Conservation (phyloP, 2,888 invertebrate genomes). For the Sarcophaga carnaria region DNA sequence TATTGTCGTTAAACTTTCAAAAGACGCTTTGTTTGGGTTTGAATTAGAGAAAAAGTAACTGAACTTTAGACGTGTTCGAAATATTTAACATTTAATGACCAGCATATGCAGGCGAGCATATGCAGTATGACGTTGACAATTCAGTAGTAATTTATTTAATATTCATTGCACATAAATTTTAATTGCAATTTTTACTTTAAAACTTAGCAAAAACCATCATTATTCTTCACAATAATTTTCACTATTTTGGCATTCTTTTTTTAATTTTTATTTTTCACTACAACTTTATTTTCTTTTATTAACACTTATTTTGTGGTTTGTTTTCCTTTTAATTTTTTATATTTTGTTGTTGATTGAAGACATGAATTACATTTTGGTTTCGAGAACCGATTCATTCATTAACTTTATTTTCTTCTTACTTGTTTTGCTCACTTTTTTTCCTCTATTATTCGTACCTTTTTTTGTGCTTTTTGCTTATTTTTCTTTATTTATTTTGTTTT, state of each 20-base stretch:
- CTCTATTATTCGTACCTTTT: not conserved
- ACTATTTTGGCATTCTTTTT: not conserved
- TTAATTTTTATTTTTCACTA: not conserved
- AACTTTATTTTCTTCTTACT: constrained; percentile 19
- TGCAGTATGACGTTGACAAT: not conserved
- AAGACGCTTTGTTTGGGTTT: not conserved
- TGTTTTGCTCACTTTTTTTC: constrained; percentile 38
- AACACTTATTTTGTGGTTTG: constrained; percentile 1
- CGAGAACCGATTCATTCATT: constrained; percentile 31
- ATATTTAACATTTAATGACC: constrained; percentile 19
- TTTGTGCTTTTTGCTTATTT: constrained; percentile 20
- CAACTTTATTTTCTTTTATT: constrained; percentile 16
- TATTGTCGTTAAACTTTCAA: not conserved
- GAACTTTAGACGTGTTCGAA: constrained; percentile 45
- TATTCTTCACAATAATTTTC: too few species aligned
- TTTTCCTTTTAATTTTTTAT: constrained; percentile 1
- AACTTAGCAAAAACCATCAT: too few species aligned
- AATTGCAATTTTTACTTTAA: constrained; percentile 9
- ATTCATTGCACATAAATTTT: constrained; percentile 23
- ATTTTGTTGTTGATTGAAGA: not conserved
- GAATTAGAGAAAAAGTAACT: constrained; percentile 9
- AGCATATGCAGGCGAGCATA: too few species aligned
- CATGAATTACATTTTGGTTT: constrained; percentile 21
- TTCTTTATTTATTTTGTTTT: constrained; percentile 29
- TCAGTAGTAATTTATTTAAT: constrained; percentile 20